Evolutionary conservation across 2,113 vertebrate genomes (phyloP), one percentile per base, ranked within the genome.

Genomic region (Cervus canadensis): DNA sequence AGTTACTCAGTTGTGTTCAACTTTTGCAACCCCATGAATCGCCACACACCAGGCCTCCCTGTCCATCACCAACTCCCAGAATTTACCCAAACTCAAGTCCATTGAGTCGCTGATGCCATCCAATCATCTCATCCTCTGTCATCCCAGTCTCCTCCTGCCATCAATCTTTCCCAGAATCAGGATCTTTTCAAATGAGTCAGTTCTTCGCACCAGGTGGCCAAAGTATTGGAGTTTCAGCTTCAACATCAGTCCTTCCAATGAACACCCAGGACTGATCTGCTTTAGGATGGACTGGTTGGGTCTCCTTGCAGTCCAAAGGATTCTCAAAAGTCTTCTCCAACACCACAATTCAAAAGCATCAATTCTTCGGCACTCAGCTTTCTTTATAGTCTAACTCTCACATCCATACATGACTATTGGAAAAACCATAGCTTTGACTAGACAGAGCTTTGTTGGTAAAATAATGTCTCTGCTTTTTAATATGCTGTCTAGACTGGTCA

Each of bases 141-240:
- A 3, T 21, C n/a, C n/a, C 64, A 8, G 21, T 71, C n/a, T 71
- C 17, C 0, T 21, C 64, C 64, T 0, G 0, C 64, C 17, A 1
- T 21, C n/a, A 36, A 21, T 71, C n/a, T 21, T n/a, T 36, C 17
- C 33, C 9, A 71, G n/a, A 4, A 36, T 71, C 64, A 21, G 16
- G 8, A 4, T 71, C 9, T 71, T 36, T 71, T 71, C 17, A 21
- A 67, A 67, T 36, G 33, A 36, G 33, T 67, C 64, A 67, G 16
- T 16, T 67, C 33, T 67, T 67, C 7, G 3, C 64, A 21, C 10
- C 1, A 67, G 8, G 33, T 67, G 4, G 33, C 64, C 17, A 36
- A 36, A 36, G 8, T 67, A n/a, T 17, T 67, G 64, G 64, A 67
- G 33, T 36, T 67, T 67, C 33, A 67, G 33, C 33, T 67, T 67